A percentile compares a stretch with the other conserved stretches of the same genome.
phyloP scores from a whole-genome alignment of 92 coral and sea anemone species.

The Pocillopora meandrina region DNA sequence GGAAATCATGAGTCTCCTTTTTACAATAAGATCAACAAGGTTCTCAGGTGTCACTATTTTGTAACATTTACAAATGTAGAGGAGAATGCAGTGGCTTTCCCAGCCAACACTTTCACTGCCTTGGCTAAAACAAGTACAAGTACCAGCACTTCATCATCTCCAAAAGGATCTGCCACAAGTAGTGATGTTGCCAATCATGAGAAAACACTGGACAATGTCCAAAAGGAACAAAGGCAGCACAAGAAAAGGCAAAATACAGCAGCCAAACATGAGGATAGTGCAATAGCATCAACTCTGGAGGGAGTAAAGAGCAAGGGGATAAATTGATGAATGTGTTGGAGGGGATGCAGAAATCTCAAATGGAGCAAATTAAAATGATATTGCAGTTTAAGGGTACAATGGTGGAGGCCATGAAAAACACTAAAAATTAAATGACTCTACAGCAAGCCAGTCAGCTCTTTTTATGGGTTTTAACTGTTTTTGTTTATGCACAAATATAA shows the following conservation, averaged over 20 bases:
- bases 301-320: conserved; percentile 15
- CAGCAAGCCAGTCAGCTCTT: conserved; percentile 3
- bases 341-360: conserved; percentile 1
- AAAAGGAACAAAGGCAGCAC: conserved; percentile 28
- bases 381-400: conserved; percentile 27
- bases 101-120: too few species aligned
- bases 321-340: not conserved
- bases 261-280: conserved; percentile 5
- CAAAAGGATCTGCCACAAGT: conserved; percentile 19
- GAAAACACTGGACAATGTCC: conserved; percentile 26
- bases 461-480: conserved; percentile 10
- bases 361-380: conserved; percentile 21
- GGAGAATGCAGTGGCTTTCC: not conserved
- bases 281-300: conserved; percentile 21
- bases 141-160: too few species aligned
- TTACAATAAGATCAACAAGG: conserved; percentile 38
- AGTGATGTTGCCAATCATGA: conserved; percentile 29
- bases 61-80: conserved; percentile 26
- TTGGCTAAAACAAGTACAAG: too few species aligned
- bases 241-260: conserved; percentile 27
- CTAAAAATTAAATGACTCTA: conserved; percentile 15
- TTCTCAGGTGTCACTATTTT: conserved; percentile 29
- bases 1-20: conserved; percentile 31
- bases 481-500: conserved; percentile 12
- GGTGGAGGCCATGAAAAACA: conserved; percentile 13